These are phyloP conservation scores for Tychaedon coryphoeus DNA, from an alignment of 2,113 vertebrate genomes.

Conservation along the genomic window DNA sequence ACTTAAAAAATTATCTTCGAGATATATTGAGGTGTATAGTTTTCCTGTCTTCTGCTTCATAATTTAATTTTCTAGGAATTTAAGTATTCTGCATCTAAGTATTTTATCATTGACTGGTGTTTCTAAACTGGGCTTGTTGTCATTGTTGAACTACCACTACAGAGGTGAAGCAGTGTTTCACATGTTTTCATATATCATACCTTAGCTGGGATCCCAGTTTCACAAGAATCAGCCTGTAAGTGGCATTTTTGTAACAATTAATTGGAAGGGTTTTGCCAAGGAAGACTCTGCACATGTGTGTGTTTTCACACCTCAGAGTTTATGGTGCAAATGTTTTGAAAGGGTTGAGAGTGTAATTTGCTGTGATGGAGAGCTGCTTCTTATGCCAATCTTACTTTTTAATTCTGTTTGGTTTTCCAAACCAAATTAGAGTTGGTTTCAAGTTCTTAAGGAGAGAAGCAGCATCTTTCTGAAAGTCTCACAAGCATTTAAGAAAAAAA, in stretches of 20 bases:
- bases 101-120: background rate
- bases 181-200: background rate
- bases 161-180: background rate
- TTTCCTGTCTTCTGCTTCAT: background rate
- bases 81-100: background rate
- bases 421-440: background rate
- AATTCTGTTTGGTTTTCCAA: background rate
- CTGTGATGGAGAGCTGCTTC: background rate
- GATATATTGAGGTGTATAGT: background rate
- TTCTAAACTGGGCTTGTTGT: background rate
- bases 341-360: background rate
- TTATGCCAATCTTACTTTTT: background rate
- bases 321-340: background rate
- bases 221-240: background rate
- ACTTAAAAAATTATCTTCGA: background rate
- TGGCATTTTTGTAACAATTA: background rate
- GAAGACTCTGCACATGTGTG: accelerated
- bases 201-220: background rate
- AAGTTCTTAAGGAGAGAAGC: background rate
- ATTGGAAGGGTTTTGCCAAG: background rate
- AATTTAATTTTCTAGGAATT: background rate
- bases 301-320: background rate
- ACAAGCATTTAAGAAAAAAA: background rate
- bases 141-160: background rate
- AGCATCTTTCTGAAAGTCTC: background rate